Base-by-base conservation (phyloP, 2,888 invertebrate genomes). In the Polydrusus tereticollis region DNA sequence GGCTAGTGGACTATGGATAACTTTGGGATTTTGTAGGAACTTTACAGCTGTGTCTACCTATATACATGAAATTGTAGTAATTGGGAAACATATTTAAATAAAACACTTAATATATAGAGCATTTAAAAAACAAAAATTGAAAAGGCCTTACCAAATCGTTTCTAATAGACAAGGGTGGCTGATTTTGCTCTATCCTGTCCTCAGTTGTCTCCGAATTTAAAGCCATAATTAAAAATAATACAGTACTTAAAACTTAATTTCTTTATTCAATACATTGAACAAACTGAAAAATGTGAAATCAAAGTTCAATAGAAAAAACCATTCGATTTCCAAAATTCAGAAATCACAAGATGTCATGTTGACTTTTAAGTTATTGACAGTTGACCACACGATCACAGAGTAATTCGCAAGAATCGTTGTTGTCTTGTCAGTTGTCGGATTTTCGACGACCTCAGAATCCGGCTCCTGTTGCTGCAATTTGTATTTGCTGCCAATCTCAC, bases 21-120 rank as follows among this genome's bases (percentile, higher is more conserved):
- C 94, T 83, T 92, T 94, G n/a, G 93, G 92, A 86, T 96, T 96
- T 83, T 92, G 90, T 62, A 96, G 86, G 87, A 96, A 96, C 81
- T 93, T 94, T 2, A 95, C 90, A 4, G 96, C 96, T 12, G 95
- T 95, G 78, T 90, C 89, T 73, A 96, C 91, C 96, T 96, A 10
- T 3, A 18, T 55, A 47, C 3, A 14, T 16, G 21, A 29, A 33
- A 16, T 55, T 29, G 16, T 29, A n/a, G n/a, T n/a, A n/a, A n/a
- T n/a, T n/a, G n/a, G n/a, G n/a, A n/a, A n/a, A n/a, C n/a, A n/a
- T n/a, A n/a, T n/a, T n/a, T n/a, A n/a, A n/a, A n/a, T n/a, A n/a
- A n/a, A n/a, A n/a, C n/a, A n/a, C n/a, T n/a, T n/a, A n/a, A n/a
- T n/a, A n/a, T n/a, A n/a, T n/a, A n/a, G n/a, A n/a, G n/a, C n/a